Percentiles rank a stretch among this genome's conserved stretches.
Conservation (phyloP, 2,888 invertebrate genomes). For the Autographa gamma region DNA sequence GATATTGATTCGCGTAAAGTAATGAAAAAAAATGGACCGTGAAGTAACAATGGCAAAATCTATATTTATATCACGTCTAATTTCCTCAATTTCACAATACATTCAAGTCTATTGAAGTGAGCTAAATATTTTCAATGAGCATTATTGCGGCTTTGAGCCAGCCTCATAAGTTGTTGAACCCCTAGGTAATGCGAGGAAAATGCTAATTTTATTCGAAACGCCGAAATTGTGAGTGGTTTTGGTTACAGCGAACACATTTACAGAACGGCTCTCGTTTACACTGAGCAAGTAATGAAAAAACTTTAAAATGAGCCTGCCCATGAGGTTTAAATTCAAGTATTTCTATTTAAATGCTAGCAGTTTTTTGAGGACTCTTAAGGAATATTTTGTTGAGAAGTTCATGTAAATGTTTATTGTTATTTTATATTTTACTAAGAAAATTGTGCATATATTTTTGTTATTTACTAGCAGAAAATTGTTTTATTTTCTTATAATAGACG, state of each 20-base stretch:
- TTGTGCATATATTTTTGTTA: neutral
- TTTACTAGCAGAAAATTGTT: neutral
- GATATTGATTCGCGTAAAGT: too few relatives aligned
- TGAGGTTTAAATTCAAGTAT: constrained; percentile 59
- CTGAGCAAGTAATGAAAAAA: constrained; percentile 68
- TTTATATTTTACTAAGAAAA: neutral
- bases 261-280: constrained; percentile 56
- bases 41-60: neutral
- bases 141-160: constrained; percentile 43
- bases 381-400: constrained; percentile 19
- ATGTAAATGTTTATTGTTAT: neutral
- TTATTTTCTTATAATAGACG: neutral
- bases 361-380: constrained; percentile 21
- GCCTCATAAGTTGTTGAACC: constrained; percentile 54
- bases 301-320: constrained; percentile 65
- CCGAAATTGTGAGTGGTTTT: constrained; percentile 60
- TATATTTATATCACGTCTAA: neutral
- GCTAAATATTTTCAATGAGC: constrained; percentile 44
- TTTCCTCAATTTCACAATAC: neutral
- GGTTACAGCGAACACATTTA: constrained; percentile 61
- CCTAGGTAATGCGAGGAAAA: constrained; percentile 60
- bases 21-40: too few relatives aligned
- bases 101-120: constrained; percentile 24
- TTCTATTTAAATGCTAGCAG: constrained; percentile 48
- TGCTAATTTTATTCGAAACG: constrained; percentile 63